A percentile compares a stretch with the other conserved stretches of the same genome.
phyloP scores from a whole-genome alignment of 2,888 invertebrate genomes.

The Lordiphosa andalusiaca region DNA sequence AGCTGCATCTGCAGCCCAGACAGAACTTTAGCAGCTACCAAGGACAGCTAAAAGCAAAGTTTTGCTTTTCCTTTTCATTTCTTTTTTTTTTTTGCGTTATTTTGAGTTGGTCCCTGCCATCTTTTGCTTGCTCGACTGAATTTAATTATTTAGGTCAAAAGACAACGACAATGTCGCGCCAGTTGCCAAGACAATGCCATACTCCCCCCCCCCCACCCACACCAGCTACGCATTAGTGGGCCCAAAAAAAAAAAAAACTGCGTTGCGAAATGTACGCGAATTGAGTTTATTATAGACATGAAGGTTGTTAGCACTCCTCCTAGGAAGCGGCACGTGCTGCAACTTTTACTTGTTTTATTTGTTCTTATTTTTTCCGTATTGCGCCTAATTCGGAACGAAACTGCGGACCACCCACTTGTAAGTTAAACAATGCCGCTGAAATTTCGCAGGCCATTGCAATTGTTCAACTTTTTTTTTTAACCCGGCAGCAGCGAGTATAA shows the following conservation, averaged over 20 bases:
- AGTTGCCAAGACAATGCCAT: constrained; percentile 62
- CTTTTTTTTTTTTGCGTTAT: too few species aligned
- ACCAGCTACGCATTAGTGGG: constrained; percentile 5
- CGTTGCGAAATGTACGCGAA: constrained; percentile 42
- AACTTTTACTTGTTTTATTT: constrained; percentile 57
- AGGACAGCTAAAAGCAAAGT: constrained; percentile 57
- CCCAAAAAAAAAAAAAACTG: constrained; percentile 12
- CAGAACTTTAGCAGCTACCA: constrained; percentile 33
- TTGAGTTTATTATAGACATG: constrained; percentile 57
- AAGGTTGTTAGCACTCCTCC: constrained; percentile 20
- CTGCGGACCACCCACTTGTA: constrained; percentile 25
- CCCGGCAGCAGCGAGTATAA: too few species aligned
- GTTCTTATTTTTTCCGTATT: constrained; percentile 40
- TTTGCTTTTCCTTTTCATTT: constrained; percentile 11
- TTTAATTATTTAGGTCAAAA: constrained; percentile 74
- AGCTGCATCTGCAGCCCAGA: constrained; percentile 31
- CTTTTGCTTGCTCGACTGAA: constrained; percentile 42
- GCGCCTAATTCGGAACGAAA: constrained; percentile 52
- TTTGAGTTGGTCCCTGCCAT: constrained; percentile 7
- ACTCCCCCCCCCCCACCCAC: constrained; percentile 18
- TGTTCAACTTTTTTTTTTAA: constrained; percentile 2
- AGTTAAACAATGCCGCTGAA: constrained; percentile 53
- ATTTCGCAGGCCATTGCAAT: constrained; percentile 3
- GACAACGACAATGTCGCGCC: constrained; percentile 45
- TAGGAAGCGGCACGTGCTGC: constrained; percentile 26